Evolutionary conservation across 2,888 invertebrate species (phyloP), one percentile per base, ranked within the genome.

Genomic region (Uropetala carovei): DNA sequence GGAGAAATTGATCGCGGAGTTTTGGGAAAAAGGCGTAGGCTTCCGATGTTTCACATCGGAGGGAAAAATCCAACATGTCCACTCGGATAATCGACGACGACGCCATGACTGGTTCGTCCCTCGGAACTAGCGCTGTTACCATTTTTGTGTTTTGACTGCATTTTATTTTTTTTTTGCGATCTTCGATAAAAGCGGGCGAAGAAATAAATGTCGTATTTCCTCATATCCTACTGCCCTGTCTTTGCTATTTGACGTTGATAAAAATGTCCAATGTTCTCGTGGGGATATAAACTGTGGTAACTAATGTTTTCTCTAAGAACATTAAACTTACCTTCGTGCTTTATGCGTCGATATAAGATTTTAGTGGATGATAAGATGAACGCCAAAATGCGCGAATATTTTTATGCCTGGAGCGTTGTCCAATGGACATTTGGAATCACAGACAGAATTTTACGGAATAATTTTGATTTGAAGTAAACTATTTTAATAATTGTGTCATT

Each of bases 1-100:
- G 64, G 64, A 64, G n/a, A 64, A 89, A 89, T 89, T 89, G 89
- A 89, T 89, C 89, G 89, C 89, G 89, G 64, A 5, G 30, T 89
- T 89, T 89, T 58, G 64, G 89, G 89, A 89, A 89, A 27, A 89
- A 68, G 89, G 89, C 59, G 89, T 64, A 89, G 30, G 89, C 89
- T 89, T 89, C 64, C 89, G 89, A 89, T 89, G 89, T 89, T 89
- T 89, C 89, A 58, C 43, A 64, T 43, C 11, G 89, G 43, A 60
- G 64, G 64, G 64, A 89, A 68, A 89, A 89, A 58, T 89, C 68
- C 89, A 43, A 89, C 64, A 64, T 89, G 64, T 89, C 18, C 89
- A 89, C 89, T 43, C 58, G 75, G 27, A 75, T 75, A 75, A 75
- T 75, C 75, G 75, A 75, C 75, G 75, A 75, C 75, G 75, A 75